Base-by-base conservation (phyloP, 64 coral and sea anemone species). In the Montipora efflorescens region DNA sequence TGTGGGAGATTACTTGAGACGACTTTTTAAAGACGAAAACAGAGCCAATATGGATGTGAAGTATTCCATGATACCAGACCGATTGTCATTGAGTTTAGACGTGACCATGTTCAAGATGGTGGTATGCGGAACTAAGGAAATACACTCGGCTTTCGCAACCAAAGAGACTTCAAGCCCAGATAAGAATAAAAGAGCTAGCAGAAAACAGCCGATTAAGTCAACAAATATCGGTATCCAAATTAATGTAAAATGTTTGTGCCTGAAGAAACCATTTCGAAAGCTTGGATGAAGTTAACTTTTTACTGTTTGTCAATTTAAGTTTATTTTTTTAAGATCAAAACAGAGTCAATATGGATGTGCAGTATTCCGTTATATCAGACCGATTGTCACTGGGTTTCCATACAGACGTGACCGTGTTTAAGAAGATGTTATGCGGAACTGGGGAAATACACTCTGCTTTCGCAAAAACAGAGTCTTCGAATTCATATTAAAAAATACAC, bases 91-190 rank as follows among this genome's bases (percentile, higher is more conserved):
- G 53, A 57, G 53, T 57, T 57, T 57, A 46, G 1, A 72, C 20
- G 66, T 71, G 5, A 67, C 47, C 82, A 22, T 86, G 18, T 15
- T 5, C 7, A 86, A 71, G 6, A 36, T 19, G 45, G 9, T 47
- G 82, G 62, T 71, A 86, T 71, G 62, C 82, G 82, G 82, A 71
- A 86, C 82, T 71, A 21, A 45, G 43, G 28, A 69, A 71, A 52
- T 50, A 23, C 7, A 70, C 16, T 20, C 21, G 68, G 5, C 68
- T 4, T n/a, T 7, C 19, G 19, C 8, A 19, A 7, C 68, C 18
- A 21, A 4, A 23, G 68, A 71, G 10, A 21, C 18, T 71, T 71
- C 8, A 0, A 18, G 1, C 20, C 21, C 0, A 71, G 20, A 36
- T 36, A 36, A 2, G 0, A 23, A 71, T 1, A 7, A 71, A 5